phyloP scores from a whole-genome alignment of 2,113 vertebrate genomes.

The Cacatua alba region DNA sequence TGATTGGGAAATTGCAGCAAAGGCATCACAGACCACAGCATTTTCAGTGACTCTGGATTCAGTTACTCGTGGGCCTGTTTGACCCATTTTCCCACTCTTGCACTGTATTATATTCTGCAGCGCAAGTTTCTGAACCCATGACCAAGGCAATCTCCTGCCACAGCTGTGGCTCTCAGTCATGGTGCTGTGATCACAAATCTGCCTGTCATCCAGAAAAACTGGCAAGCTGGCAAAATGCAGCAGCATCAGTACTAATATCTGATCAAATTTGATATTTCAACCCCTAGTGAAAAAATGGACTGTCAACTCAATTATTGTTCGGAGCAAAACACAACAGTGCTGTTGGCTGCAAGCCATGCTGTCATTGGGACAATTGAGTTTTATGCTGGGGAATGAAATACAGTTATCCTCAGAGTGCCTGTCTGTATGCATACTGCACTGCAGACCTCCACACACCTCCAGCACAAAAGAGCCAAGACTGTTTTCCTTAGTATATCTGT shows the following conservation, averaged over 20 bases:
- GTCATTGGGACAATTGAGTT: slow-evolving; percentile 50
- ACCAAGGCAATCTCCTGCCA: slow-evolving; percentile 11
- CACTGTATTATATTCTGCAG: background rate
- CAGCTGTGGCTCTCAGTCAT: background rate
- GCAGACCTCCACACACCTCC: background rate
- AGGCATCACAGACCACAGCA: background rate
- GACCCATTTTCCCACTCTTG: background rate
- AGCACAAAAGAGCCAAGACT: background rate
- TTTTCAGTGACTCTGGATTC: background rate
- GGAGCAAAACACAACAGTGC: slow-evolving; percentile 7
- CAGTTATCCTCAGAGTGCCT: background rate
- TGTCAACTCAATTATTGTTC: slow-evolving; percentile 62
- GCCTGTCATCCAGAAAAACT: slow-evolving; percentile 32
- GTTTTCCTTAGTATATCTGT: background rate
- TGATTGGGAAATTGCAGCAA: background rate
- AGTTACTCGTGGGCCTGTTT: background rate
- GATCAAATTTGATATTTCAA: slow-evolving; percentile 61
- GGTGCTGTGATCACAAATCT: background rate
- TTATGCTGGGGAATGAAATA: slow-evolving; percentile 52
- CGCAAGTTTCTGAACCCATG: background rate
- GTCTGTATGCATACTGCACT: background rate
- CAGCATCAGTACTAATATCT: slow-evolving; percentile 40
- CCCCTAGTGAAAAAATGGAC: slow-evolving; percentile 37
- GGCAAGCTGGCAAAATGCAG: slow-evolving; percentile 40
- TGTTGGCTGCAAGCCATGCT: slow-evolving; percentile 53